phyloP scores from a whole-genome alignment of 2,888 invertebrate species.

The Hofmannophila pseudospretella region DNA sequence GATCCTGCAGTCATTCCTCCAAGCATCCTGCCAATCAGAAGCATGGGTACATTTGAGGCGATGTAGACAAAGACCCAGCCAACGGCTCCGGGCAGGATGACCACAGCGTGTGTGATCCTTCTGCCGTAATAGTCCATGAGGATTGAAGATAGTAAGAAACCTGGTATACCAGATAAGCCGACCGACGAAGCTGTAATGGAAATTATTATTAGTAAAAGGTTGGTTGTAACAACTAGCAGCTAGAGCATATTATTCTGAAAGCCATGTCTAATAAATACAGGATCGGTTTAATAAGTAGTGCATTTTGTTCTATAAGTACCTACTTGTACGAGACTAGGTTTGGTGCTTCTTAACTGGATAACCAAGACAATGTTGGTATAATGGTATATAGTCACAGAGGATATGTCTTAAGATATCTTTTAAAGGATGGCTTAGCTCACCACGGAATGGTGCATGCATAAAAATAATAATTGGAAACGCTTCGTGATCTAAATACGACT shows the following conservation, averaged over 20 bases:
- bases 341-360: too few relatives aligned
- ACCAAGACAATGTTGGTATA: too few relatives aligned
- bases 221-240: background rate
- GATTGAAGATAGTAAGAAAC: slow-evolving; percentile 44
- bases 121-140: slow-evolving; percentile 76
- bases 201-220: too few relatives aligned
- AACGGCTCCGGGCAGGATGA: slow-evolving; percentile 56
- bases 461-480: too few relatives aligned
- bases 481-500: too few relatives aligned
- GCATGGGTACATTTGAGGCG: slow-evolving; percentile 24
- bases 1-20: slow-evolving; percentile 37
- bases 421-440: too few relatives aligned
- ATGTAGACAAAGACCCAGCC: slow-evolving; percentile 65
- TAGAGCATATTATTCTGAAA: background rate
- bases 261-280: background rate
- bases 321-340: too few relatives aligned
- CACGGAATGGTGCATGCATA: too few relatives aligned
- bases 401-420: too few relatives aligned
- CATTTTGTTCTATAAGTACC: background rate
- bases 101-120: slow-evolving; percentile 61
- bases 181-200: slow-evolving; percentile 28
- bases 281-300: background rate
- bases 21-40: slow-evolving; percentile 36
- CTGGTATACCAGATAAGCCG: slow-evolving; percentile 43
- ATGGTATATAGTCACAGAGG: too few relatives aligned